Conservation (phyloP, 2,113 vertebrate genomes). For the Cairina moschata region DNA sequence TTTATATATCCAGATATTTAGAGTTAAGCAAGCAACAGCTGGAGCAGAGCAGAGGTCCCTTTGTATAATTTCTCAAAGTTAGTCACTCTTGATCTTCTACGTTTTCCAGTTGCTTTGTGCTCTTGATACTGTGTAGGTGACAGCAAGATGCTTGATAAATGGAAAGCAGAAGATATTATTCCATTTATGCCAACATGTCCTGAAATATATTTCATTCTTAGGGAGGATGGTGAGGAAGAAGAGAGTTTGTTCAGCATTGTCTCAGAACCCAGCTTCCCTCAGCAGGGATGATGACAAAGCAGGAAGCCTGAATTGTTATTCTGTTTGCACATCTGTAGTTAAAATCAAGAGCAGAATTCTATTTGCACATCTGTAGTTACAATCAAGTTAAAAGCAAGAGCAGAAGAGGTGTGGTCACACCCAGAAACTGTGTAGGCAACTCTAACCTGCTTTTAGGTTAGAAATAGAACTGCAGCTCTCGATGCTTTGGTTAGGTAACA, state of each 20-base stretch:
- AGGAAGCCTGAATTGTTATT: slow-evolving; percentile 37
- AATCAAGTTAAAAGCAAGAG: neutral
- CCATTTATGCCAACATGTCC: neutral
- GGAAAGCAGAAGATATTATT: neutral
- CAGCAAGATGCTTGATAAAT: neutral
- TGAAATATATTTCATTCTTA: neutral
- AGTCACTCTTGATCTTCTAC: neutral
- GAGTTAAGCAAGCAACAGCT: neutral
- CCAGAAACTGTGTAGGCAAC: neutral
- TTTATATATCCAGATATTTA: neutral
- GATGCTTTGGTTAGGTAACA: neutral
- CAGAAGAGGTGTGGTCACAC: neutral
- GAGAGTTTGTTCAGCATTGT: neutral
- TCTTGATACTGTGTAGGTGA: neutral
- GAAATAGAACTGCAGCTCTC: neutral
- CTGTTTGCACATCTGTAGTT: slow-evolving; percentile 4
- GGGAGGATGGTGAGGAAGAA: neutral
- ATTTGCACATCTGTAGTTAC: neutral
- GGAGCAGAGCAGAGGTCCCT: neutral
- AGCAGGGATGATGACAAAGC: slow-evolving; percentile 41
- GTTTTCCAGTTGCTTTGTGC: neutral
- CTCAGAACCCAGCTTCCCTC: neutral
- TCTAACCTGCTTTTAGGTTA: neutral
- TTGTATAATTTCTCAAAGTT: neutral
- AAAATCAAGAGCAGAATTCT: neutral